Evolutionary conservation across 2,113 vertebrate genomes (phyloP), one percentile per base, ranked within the genome.

Genomic region (Sprattus sprattus): DNA sequence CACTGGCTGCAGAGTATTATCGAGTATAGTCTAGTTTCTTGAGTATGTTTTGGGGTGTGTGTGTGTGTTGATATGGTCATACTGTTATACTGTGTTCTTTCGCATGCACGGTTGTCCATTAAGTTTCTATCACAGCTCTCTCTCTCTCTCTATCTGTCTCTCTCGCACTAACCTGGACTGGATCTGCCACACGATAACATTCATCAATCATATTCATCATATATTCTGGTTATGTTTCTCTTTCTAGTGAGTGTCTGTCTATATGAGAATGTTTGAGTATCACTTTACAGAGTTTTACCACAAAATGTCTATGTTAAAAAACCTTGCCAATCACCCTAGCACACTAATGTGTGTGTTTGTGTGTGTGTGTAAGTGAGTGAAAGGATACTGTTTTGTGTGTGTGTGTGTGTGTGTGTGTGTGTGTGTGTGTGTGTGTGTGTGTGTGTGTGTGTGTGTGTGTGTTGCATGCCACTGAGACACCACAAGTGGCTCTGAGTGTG

Each of bases 1-100:
- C 84, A 83, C 84, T 90, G 71, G 47, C 87, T 85, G 82, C 52
- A 80, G 78, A 81, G 64, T n/a, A 22, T 64, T n/a, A 64, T 13
- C 13, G 3, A 28, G 64, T 67, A 4, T 22, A 60, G 54, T 22
- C 18, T 16, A 22, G 20, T 6, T 4, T n/a, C 15, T 28, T 67
- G n/a, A 67, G n/a, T 78, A 4, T 78, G 71, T 32, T 85, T 88
- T 80, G 87, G 75, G 64, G 45, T 86, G 18, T 45, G 71, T 45
- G 44, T 86, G 45, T 84, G 82, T 67, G 75, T 89, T 49, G 54
- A 60, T 22, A 71, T 20, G 78, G 20, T 75, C 6, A 83, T 81
- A 28, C 57, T 45, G 84, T 78, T 44, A 78, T 15, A 39, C 71
- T 78, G 28, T 39, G 25, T 78, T 78, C 2, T 75, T 78, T 78